Evolutionary conservation across 2,797 vertebrate species (phyloP).

Genomic region (Onychomys torridus): DNA sequence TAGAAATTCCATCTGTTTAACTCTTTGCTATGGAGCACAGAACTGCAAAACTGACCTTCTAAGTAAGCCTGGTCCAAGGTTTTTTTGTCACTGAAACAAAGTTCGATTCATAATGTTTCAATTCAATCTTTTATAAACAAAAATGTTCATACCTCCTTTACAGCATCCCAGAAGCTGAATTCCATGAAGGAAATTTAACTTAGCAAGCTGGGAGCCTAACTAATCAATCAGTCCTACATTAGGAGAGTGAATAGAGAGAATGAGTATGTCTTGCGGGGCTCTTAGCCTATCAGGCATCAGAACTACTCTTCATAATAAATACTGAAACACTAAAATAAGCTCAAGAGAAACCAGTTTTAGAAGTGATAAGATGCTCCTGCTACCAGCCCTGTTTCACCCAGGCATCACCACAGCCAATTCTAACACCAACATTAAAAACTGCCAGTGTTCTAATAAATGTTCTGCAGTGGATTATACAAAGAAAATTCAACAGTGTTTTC

Average conservation of each 20-base stretch:
- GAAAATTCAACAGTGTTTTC: not conserved
- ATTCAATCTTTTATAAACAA: not conserved
- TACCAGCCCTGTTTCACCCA: not conserved
- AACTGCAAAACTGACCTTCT: not conserved
- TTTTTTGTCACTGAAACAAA: conserved; percentile 16
- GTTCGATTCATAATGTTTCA: not conserved
- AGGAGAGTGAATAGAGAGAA: too few species aligned
- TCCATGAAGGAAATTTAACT: conserved; percentile 11
- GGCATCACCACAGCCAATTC: not conserved
- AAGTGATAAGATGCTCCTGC: not conserved
- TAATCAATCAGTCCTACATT: not conserved
- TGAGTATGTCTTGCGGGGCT: not conserved
- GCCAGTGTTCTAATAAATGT: not conserved
- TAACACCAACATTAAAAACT: not conserved
- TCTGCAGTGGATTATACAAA: not conserved
- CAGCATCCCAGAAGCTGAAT: not conserved
- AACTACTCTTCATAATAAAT: not conserved
- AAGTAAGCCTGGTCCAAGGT: not conserved
- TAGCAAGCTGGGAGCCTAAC: not conserved
- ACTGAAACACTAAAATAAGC: not conserved
- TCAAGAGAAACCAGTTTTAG: not conserved
- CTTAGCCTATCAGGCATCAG: not conserved
- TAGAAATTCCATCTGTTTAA: not conserved
- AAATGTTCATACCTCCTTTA: not conserved
- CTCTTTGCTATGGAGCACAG: not conserved